phyloP scores from a whole-genome alignment of 2,797 vertebrate genomes.

The Diceros bicornis region DNA sequence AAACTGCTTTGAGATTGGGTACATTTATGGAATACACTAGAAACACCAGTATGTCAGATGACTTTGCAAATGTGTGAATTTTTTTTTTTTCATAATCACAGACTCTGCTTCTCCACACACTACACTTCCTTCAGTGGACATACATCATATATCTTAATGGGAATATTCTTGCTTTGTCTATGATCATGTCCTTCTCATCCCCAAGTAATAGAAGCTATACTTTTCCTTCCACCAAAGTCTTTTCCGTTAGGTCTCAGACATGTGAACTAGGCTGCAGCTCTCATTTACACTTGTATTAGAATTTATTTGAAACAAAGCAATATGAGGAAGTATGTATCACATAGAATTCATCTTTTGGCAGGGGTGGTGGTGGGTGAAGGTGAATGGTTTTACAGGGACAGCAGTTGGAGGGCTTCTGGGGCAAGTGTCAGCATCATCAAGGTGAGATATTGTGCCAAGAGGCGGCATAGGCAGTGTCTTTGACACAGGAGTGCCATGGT shows the following conservation, averaged over 20 bases:
- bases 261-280: not conserved
- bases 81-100: not conserved
- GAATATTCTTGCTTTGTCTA: not conserved
- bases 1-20: not conserved
- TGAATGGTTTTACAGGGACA: not conserved
- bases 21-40: not conserved
- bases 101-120: not conserved
- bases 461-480: fast-evolving
- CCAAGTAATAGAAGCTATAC: not conserved
- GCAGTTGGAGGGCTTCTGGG: not conserved
- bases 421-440: not conserved
- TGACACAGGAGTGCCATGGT: too few relatives aligned
- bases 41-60: not conserved
- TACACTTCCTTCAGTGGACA: not conserved
- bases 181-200: not conserved
- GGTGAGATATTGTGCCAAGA: not conserved
- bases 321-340: not conserved
- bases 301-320: not conserved
- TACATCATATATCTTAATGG: not conserved
- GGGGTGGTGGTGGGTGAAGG: not conserved
- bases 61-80: not conserved
- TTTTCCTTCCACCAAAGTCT: not conserved
- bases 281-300: not conserved
- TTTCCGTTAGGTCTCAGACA: not conserved
- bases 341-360: not conserved